Percentiles rank a stretch among this genome's conserved stretches.
Conservation (phyloP, 2,888 invertebrate genomes). For the Halictus ligatus region DNA sequence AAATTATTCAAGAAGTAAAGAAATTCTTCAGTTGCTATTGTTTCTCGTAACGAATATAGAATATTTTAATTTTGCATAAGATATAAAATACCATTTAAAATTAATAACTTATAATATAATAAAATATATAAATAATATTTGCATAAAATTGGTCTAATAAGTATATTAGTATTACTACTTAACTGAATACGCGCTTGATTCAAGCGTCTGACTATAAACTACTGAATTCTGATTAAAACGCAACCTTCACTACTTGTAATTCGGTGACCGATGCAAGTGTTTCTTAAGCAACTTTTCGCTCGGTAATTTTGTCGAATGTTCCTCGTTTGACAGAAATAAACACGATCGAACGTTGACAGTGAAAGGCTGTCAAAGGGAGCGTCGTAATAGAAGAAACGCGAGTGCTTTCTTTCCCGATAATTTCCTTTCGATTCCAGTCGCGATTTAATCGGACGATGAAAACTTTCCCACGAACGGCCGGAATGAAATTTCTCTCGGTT, state of each 20-base stretch:
- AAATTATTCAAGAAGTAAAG: too few relatives aligned
- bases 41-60: too few relatives aligned
- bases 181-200: too few relatives aligned
- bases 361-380: not conserved
- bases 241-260: not conserved
- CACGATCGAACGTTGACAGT: not conserved
- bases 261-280: not conserved
- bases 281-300: not conserved
- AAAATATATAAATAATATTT: too few relatives aligned
- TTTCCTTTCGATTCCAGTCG: conserved; percentile 23
- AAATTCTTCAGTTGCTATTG: too few relatives aligned
- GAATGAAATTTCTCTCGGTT: not conserved
- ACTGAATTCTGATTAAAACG: too few relatives aligned
- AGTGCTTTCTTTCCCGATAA: conserved; percentile 21
- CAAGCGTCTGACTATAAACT: too few relatives aligned
- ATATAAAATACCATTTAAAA: too few relatives aligned
- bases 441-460: conserved; percentile 38
- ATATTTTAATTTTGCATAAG: too few relatives aligned
- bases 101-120: too few relatives aligned
- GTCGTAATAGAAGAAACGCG: not conserved
- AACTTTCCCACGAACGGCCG: conserved; percentile 12
- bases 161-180: too few relatives aligned
- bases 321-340: not conserved
- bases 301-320: not conserved
- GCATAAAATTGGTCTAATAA: too few relatives aligned